A percentile compares a stretch with the other conserved stretches of the same genome.
phyloP scores from a whole-genome alignment of 2,113 vertebrate genomes.

The Ammodytes marinus region DNA sequence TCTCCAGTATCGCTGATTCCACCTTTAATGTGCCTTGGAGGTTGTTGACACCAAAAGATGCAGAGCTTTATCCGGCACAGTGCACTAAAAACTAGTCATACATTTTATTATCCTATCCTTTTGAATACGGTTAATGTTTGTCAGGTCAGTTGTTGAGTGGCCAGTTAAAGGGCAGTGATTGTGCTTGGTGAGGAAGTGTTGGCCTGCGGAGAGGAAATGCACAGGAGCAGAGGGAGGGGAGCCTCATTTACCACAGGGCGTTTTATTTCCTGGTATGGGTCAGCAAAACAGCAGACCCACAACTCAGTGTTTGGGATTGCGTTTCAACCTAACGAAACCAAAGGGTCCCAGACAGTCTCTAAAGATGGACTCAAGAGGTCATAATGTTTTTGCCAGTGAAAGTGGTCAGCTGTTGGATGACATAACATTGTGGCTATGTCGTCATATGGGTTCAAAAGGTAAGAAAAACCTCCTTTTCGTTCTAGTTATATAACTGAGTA shows the following conservation, averaged over 20 bases:
- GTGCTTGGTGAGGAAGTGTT: conserved; percentile 63
- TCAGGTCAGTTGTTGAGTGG: neutral
- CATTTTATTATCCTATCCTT: neutral
- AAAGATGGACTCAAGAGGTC: conserved; percentile 57
- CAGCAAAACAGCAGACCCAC: conserved; percentile 9
- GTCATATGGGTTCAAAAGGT: conserved; percentile 61
- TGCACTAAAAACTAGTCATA: neutral
- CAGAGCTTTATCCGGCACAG: neutral
- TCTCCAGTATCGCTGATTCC: too few species aligned
- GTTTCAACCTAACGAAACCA: neutral
- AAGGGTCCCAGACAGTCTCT: neutral
- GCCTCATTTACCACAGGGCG: conserved; percentile 70
- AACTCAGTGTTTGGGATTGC: conserved; percentile 36
- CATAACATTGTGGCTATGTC: conserved; percentile 54
- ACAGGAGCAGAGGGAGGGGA: conserved; percentile 55
- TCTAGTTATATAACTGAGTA: neutral
- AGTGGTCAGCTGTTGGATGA: conserved; percentile 57
- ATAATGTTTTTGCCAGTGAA: conserved; percentile 8
- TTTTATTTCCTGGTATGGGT: conserved; percentile 76
- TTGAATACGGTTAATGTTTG: neutral
- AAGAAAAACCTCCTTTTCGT: conserved; percentile 35
- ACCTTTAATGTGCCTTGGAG: too few species aligned
- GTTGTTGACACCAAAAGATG: neutral
- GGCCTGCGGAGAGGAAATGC: conserved; percentile 70
- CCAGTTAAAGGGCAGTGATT: conserved; percentile 46